Conservation (phyloP, 2,113 vertebrate genomes). For the Brevimyrus niger region DNA sequence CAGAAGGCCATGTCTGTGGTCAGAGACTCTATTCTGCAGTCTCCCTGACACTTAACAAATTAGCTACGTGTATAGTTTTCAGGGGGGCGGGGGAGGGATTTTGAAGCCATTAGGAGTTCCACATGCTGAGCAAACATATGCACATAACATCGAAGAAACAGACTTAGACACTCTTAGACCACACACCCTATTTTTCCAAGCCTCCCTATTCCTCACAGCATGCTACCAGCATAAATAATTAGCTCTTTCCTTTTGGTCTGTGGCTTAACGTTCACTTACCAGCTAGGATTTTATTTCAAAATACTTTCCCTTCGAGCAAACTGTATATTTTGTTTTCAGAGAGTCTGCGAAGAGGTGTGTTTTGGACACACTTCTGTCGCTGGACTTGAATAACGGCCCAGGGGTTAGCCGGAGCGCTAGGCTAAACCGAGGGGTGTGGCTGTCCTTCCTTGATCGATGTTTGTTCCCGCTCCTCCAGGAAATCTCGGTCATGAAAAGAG, state of each 20-base stretch:
- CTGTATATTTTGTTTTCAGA: conserved; percentile 24
- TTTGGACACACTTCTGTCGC: conserved; percentile 21
- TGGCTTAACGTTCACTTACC: conserved; percentile 38
- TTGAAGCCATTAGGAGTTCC: neutral
- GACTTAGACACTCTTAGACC: neutral
- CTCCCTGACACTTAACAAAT: conserved; percentile 10
- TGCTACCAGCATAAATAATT: conserved; percentile 37
- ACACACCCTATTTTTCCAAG: conserved; percentile 21
- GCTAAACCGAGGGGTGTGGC: conserved; percentile 3
- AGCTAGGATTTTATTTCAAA: conserved; percentile 46
- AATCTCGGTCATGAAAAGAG: neutral
- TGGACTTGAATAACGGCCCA: conserved; percentile 11
- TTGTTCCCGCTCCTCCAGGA: neutral
- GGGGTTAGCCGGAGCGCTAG: neutral
- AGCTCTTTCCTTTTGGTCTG: conserved; percentile 34
- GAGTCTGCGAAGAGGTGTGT: conserved; percentile 25
- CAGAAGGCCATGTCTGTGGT: conserved; percentile 10
- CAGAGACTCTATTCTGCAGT: conserved; percentile 22
- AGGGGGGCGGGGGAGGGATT: neutral
- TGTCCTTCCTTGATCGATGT: neutral
- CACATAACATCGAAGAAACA: neutral
- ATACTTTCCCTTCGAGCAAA: conserved; percentile 54
- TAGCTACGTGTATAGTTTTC: neutral
- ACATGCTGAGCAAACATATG: neutral
- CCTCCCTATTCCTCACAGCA: conserved; percentile 27